Evolutionary conservation across 2,888 invertebrate species (phyloP).

Genomic region (Sminthurides aquaticus): DNA sequence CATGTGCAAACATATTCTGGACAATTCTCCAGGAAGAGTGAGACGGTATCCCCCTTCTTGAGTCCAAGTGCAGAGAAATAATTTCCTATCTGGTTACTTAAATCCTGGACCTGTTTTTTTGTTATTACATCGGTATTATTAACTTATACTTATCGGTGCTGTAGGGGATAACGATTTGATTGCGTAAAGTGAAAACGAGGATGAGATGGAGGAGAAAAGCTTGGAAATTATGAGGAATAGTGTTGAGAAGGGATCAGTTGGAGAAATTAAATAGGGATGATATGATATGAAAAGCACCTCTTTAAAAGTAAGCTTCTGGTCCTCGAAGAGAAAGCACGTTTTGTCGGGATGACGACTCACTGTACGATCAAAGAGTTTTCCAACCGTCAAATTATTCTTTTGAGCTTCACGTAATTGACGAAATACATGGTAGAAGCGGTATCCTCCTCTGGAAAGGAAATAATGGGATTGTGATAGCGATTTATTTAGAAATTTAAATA

Average conservation of each 20-base stretch:
- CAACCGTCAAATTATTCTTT: conserved; percentile 29
- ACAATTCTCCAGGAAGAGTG: conserved; percentile 81
- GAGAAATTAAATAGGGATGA: not conserved
- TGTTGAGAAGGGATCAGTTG: no score
- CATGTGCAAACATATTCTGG: conserved; percentile 86
- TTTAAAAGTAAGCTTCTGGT: conserved; percentile 74
- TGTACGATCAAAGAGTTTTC: conserved; percentile 45
- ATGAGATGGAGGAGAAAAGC: no score
- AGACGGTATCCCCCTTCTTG: conserved; percentile 79
- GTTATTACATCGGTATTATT: no score
- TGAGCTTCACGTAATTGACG: conserved; percentile 23
- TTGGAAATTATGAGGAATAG: no score
- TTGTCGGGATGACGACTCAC: conserved; percentile 74
- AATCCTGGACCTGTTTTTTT: conserved; percentile 76
- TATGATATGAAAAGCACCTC: conserved; percentile 57
- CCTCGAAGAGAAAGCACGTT: conserved; percentile 70
- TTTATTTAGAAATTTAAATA: not conserved
- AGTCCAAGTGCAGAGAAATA: conserved; percentile 70
- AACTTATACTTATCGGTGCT: no score
- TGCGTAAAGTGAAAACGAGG: no score
- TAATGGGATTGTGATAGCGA: not conserved
- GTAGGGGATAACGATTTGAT: no score
- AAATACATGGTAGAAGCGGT: conserved; percentile 24
- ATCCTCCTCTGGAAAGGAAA: conserved; percentile 22
- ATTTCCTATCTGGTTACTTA: conserved; percentile 73